A percentile compares a stretch with the other conserved stretches of the same genome.
Evolutionary conservation across 2,113 vertebrate species (phyloP).

Genomic region (human): GRCh38 chr18:68926501-68927000

Average conservation of each 20-base stretch:
- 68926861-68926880: background rate
- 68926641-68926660: background rate
- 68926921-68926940: background rate
- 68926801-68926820: background rate
- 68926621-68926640: background rate
- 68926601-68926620: background rate
- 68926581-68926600: background rate
- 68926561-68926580: background rate
- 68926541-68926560: background rate
- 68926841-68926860: background rate
- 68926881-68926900: background rate
- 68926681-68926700: background rate
- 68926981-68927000: background rate
- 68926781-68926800: background rate
- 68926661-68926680: background rate
- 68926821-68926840: background rate
- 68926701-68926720: background rate
- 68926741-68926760: background rate
- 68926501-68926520: background rate
- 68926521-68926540: conserved; percentile 15
- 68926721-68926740: background rate
- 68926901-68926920: background rate
- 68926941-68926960: background rate
- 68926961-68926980: background rate
- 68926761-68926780: background rate